These are phyloP conservation scores for Melanerpes aurifrons DNA, from an alignment of 2,113 vertebrate species.

Conservation along the genomic window DNA sequence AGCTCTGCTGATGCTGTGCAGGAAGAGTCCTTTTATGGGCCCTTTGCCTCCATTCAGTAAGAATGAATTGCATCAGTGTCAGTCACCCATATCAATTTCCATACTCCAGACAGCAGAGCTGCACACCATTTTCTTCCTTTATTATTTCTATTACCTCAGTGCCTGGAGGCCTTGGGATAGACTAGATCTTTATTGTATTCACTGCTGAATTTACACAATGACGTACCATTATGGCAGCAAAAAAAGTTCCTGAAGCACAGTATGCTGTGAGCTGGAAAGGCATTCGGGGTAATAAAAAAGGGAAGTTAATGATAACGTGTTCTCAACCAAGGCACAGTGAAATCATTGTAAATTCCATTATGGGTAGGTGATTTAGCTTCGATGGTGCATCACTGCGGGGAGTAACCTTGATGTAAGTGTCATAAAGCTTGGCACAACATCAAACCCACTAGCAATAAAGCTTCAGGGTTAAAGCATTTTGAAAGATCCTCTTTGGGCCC, in stretches of 20 bases:
- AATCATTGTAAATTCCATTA: slow-evolving; percentile 51
- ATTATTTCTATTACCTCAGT: slow-evolving; percentile 66
- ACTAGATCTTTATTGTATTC: slow-evolving; percentile 50
- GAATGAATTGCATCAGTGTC: neutral
- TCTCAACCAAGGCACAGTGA: slow-evolving; percentile 53
- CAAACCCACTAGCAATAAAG: neutral
- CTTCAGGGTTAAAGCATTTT: neutral
- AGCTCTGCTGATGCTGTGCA: neutral
- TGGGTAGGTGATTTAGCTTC: slow-evolving; percentile 31
- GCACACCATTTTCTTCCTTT: slow-evolving; percentile 37
- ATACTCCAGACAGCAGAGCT: neutral
- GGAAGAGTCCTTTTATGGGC: neutral
- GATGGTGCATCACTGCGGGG: neutral
- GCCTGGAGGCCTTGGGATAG: slow-evolving; percentile 65
- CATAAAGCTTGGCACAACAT: slow-evolving; percentile 25
- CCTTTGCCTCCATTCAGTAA: neutral
- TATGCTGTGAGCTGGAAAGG: slow-evolving; percentile 48
- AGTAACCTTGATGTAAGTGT: slow-evolving; percentile 37
- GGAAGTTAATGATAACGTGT: slow-evolving; percentile 38
- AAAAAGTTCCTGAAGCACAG: slow-evolving; percentile 36
- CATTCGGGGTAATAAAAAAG: slow-evolving; percentile 36
- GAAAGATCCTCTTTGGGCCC: neutral
- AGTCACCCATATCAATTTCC: slow-evolving; percentile 26
- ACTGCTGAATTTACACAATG: slow-evolving; percentile 57
- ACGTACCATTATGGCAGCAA: slow-evolving; percentile 13